Conservation (phyloP, 1,140 invertebrate species). For the Octopus bimaculoides region DNA sequence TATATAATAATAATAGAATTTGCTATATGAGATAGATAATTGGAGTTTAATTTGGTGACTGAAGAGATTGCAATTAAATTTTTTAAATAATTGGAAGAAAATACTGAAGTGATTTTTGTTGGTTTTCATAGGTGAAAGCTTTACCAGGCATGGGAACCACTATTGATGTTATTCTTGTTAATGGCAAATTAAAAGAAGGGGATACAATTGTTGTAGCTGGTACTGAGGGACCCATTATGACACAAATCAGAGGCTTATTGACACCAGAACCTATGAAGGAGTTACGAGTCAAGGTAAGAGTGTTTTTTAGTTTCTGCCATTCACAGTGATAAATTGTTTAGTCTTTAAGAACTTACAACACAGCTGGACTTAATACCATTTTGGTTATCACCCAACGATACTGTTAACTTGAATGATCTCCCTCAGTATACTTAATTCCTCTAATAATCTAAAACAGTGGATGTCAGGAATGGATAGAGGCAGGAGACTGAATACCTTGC, state of each 20-base stretch:
- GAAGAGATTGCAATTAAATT: neutral
- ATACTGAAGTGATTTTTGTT: neutral
- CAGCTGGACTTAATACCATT: too few species aligned
- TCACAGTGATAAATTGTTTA: too few species aligned
- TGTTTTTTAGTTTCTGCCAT: neutral
- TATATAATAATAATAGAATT: too few species aligned
- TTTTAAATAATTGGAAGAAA: neutral
- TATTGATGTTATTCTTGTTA: conserved; percentile 97
- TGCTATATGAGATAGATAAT: too few species aligned
- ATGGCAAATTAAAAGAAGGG: conserved; percentile 87
- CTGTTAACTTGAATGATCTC: too few species aligned
- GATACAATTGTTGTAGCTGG: conserved; percentile 94
- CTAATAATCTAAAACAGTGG: too few species aligned
- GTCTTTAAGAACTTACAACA: too few species aligned
- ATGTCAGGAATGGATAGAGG: too few species aligned
- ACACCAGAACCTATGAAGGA: conserved; percentile 98
- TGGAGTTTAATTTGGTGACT: neutral
- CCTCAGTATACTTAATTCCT: too few species aligned
- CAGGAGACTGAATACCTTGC: too few species aligned
- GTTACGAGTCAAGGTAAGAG: conserved; percentile 85
- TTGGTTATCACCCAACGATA: too few species aligned
- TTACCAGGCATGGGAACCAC: conserved; percentile 96
- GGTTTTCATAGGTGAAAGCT: conserved; percentile 76
- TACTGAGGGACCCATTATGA: conserved; percentile 96
- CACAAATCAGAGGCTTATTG: conserved; percentile 92